Evolutionary conservation across 2,888 invertebrate species (phyloP), one percentile per base, ranked within the genome.

Genomic region (Xylota segnis): DNA sequence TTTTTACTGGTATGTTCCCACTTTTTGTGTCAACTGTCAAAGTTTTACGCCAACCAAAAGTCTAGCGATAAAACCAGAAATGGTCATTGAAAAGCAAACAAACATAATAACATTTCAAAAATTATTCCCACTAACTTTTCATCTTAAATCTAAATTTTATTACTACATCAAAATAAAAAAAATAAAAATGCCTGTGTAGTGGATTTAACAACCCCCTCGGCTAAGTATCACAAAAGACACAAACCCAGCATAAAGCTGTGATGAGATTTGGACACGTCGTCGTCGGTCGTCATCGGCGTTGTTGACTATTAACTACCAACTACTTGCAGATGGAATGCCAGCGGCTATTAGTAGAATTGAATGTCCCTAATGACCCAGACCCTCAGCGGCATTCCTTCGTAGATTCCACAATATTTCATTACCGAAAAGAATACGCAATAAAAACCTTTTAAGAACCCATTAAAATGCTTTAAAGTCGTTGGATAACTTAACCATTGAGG

Each of bases 381-480:
- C 43, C 14, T 43, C 10, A 23, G 23, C 5, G 14, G 43, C 43
- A 43, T 43, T 43, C 40, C 14, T 54, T 29, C 3, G 23, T 4
- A 54, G 27, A 34, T 32, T 40, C 37, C 23, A 32, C 18, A 61
- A 68, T 71, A 56, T 65, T 65, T 63, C 59, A 68, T 50, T 29
- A 9, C 16, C 40, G 23, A 50, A 54, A 27, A 34, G 37, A 63
- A 54, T 52, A 29, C 66, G 56, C 32, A 54, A 70, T 43, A 45
- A 50, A 70, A 68, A 43, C 29, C 37, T 56, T 70, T 43, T 74
- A 79, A 71, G 56, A 65, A 70, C n/a, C 59, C 75, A 71, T 75
- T 84, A 74, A 78, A 78, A 63, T 56, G 74, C 65, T 59, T 75
- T 84, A 75, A 84, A 84, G 68, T 37, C 59, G 27, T 37, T 27